A percentile compares a stretch with the other conserved stretches of the same genome.
Evolutionary conservation across 2,113 vertebrate genomes (phyloP).

Genomic region (Amphilophus citrinellus): DNA sequence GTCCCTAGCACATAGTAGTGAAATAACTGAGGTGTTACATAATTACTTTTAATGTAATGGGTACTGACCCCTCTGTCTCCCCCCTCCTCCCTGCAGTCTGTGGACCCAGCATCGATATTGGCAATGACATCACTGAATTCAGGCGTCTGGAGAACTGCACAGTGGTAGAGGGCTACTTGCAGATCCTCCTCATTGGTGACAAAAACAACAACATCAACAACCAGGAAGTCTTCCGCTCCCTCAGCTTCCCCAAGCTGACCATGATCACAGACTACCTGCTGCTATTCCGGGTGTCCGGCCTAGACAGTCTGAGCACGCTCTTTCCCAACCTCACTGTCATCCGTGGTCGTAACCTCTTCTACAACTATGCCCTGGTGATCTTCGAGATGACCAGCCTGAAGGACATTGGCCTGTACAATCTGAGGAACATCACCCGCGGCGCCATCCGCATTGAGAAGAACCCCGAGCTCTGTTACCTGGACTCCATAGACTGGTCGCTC

Average conservation of each 20-base stretch:
- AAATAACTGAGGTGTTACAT: not conserved
- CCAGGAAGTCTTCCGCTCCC: constrained; percentile 90
- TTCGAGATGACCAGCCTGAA: constrained; percentile 99
- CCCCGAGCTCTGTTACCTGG: constrained; percentile 97
- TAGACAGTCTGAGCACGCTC: constrained; percentile 95
- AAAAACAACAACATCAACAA: constrained; percentile 85
- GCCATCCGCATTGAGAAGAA: constrained; percentile 99
- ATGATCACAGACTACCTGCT: constrained; percentile 97
- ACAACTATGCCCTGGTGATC: constrained; percentile 98
- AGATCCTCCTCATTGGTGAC: constrained; percentile 94
- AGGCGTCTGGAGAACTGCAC: constrained; percentile 95
- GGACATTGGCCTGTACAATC: constrained; percentile 93
- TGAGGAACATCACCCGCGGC: constrained; percentile 96
- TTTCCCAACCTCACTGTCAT: constrained; percentile 98
- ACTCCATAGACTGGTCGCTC: constrained; percentile 97
- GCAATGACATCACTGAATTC: constrained; percentile 93
- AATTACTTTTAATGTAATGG: not conserved
- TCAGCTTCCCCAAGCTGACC: constrained; percentile 95
- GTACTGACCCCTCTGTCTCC: not conserved
- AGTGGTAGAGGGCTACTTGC: constrained; percentile 96
- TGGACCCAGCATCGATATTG: constrained; percentile 93
- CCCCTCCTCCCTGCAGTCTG: constrained; percentile 83
- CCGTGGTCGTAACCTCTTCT: constrained; percentile 95
- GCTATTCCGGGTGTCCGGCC: constrained; percentile 94
- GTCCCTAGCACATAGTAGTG: not conserved